phyloP scores from a whole-genome alignment of 2,888 invertebrate species.

The Heteromurus nitidus region DNA sequence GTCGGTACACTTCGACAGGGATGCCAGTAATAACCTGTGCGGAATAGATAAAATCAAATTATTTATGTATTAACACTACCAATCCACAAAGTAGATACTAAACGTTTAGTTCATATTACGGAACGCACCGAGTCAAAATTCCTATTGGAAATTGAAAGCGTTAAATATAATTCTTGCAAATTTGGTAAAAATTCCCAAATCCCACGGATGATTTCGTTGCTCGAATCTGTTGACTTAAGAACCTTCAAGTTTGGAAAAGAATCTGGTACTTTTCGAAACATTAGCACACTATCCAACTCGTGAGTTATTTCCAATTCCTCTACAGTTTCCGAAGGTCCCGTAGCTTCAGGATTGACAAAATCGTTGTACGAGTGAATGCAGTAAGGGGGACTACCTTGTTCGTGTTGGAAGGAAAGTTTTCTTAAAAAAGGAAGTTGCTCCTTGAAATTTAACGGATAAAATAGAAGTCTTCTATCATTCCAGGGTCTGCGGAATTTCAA shows the following conservation, averaged over 20 bases:
- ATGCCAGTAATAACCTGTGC: conserved; percentile 56
- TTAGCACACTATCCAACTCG: conserved; percentile 53
- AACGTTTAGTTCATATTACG: conserved; percentile 16
- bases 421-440: conserved; percentile 48
- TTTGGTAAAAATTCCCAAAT: conserved; percentile 59
- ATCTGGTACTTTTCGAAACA: conserved; percentile 55
- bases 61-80: background rate
- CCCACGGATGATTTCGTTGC: conserved; percentile 59
- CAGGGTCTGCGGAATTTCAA: conserved; percentile 53
- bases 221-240: conserved; percentile 50
- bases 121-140: conserved; percentile 51
- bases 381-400: conserved; percentile 55
- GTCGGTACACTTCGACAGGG: conserved; percentile 54
- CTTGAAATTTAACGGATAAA: conserved; percentile 50
- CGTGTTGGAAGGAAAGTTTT: conserved; percentile 59
- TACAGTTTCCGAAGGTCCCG: conserved; percentile 48
- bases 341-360: conserved; percentile 58
- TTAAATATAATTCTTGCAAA: conserved; percentile 46
- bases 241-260: conserved; percentile 58
- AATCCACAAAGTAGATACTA: background rate
- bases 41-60: conserved; percentile 6
- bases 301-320: conserved; percentile 55
- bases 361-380: conserved; percentile 59
- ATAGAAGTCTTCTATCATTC: conserved; percentile 54
- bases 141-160: conserved; percentile 55